Base-by-base conservation (phyloP, 2,888 invertebrate species). In the Phania funesta region DNA sequence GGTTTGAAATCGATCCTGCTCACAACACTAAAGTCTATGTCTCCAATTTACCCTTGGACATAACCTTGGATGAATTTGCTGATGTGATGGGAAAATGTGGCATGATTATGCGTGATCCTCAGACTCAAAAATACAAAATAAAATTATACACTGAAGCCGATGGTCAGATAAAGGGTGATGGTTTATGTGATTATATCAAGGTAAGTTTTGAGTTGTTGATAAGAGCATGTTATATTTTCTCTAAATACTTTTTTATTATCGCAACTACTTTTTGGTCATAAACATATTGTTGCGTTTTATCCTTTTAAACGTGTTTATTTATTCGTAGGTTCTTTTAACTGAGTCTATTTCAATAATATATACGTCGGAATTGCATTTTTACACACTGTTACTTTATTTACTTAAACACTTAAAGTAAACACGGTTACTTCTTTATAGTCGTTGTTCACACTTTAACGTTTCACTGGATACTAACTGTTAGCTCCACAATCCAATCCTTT, bases 1-100 rank as follows among this genome's bases (percentile, higher is more conserved):
- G 99, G 99, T 99, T 99, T 91, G 96, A 99, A 84, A 92, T 97
- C 32, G 94, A 97, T 82, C 95, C 97, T 76, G 93, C 94, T 24
- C 94, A 95, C 87, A 99, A 98, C 89, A 98, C 98, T 2, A 98
- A 98, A 90, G 98, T 99, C 0, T 99, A 99, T 92, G 98, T 99
- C 3, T 95, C 96, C 24, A 97, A 97, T 88, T 92, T 99, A 85
- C 99, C 99, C 0, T 88, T 93, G 71, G 97, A 98, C 86, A 94
- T 97, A 75, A 97, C 96, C 0, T 95, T 98, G 87, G 95, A 98
- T 84, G 96, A 96, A 89, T 97, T 98, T 91, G 93, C 96, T 52
- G 96, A 97, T 88, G 92, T 99, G 41, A 99, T 99, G 96, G 94
- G 95, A 86, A 99, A 99, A 91, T 99, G 96, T 92, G 99, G 99